Conservation (phyloP, 2,888 invertebrate genomes). For the Oscheius sp. region DNA sequence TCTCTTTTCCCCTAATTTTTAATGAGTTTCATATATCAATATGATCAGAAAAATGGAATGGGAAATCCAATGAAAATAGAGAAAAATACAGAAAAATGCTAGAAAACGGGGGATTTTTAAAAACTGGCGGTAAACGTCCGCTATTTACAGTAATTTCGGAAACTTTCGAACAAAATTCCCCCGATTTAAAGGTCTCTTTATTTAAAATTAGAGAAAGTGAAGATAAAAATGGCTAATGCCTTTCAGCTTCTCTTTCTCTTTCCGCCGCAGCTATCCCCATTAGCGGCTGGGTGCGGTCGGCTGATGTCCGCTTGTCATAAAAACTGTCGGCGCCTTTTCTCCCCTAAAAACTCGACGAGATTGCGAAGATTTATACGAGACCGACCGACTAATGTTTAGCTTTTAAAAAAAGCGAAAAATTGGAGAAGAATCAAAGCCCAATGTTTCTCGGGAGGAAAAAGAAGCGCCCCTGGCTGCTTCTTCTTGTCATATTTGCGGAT, state of each 20-base stretch:
- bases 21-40: too few relatives aligned
- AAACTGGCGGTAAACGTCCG: too few relatives aligned
- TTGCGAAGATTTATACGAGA: conserved; percentile 15
- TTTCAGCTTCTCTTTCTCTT: background rate
- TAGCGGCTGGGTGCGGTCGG: background rate
- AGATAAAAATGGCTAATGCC: background rate
- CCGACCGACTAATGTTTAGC: background rate
- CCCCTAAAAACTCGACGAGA: background rate
- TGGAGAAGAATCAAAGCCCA: background rate
- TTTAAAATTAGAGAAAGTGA: too few relatives aligned
- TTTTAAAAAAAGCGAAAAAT: background rate
- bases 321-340: conserved; percentile 25
- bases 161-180: too few relatives aligned
- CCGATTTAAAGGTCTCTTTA: too few relatives aligned
- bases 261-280: background rate
- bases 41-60: too few relatives aligned
- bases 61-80: too few relatives aligned
- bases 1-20: too few relatives aligned
- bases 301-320: background rate
- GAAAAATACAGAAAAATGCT: too few relatives aligned
- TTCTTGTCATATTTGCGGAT: conserved; percentile 14
- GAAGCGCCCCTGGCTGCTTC: background rate
- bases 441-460: background rate
- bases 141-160: too few relatives aligned
- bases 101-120: too few relatives aligned